Evolutionary conservation across 1,140 invertebrate genomes (phyloP).

Genomic region (Calliopsis andreniformis): DNA sequence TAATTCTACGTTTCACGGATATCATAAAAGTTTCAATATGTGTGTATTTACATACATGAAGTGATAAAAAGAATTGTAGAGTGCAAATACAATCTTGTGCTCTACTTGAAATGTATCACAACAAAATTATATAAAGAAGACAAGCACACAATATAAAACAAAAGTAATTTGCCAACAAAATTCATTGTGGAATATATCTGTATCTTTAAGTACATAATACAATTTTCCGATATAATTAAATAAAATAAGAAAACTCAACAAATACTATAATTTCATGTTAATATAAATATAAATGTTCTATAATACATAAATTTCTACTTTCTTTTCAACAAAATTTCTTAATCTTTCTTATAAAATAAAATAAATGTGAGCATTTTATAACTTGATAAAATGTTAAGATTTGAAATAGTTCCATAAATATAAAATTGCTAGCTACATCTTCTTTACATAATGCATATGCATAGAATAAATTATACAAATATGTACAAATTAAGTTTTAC

Average conservation of each 20-base stretch:
- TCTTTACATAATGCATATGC: conserved; percentile 49
- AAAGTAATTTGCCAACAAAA: conserved; percentile 12
- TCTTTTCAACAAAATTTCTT: background rate
- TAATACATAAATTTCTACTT: background rate
- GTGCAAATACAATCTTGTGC: conserved; percentile 22
- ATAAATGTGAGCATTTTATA: background rate
- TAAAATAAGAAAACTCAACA: conserved; percentile 3
- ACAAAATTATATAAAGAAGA: conserved; percentile 33
- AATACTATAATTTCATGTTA: background rate
- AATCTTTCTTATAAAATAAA: background rate
- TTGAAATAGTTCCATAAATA: conserved; percentile 1
- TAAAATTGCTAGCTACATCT: conserved; percentile 19
- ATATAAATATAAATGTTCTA: conserved; percentile 1
- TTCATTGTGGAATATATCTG: background rate
- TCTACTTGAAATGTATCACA: conserved; percentile 36
- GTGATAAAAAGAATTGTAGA: conserved; percentile 17
- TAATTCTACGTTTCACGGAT: background rate
- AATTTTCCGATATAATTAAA: conserved; percentile 21
- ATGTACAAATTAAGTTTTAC: conserved; percentile 59
- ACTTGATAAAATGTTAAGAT: background rate
- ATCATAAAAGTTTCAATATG: conserved; percentile 5
- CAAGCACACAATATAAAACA: background rate
- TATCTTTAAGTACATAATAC: conserved; percentile 46
- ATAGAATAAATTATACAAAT: conserved; percentile 58
- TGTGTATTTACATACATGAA: conserved; percentile 16